phyloP scores from a whole-genome alignment of 1,140 invertebrate genomes.

The Pinna nobilis region DNA sequence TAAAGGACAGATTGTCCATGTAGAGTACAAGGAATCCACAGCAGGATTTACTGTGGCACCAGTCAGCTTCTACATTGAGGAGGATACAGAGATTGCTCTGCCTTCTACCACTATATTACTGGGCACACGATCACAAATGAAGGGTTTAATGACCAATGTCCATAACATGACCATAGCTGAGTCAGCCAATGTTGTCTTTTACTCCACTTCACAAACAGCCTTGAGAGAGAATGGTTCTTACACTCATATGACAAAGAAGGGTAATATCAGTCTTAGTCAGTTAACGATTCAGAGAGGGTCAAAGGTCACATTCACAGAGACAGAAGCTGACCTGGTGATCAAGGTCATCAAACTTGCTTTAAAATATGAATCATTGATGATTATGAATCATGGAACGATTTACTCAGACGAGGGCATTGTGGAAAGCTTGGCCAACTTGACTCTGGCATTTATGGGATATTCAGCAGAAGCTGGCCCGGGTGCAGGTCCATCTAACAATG shows the following conservation, averaged over 20 bases:
- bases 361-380: conserved; percentile 54
- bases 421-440: conserved; percentile 56
- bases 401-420: conserved; percentile 53
- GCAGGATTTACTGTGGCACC: conserved; percentile 66
- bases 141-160: conserved; percentile 57
- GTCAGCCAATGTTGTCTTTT: conserved; percentile 53
- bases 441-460: conserved; percentile 54
- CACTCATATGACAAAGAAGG: conserved; percentile 51
- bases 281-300: conserved; percentile 62
- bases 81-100: conserved; percentile 52
- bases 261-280: conserved; percentile 57
- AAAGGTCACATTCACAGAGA: conserved; percentile 47
- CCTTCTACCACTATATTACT: conserved; percentile 62
- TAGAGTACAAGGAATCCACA: conserved; percentile 60
- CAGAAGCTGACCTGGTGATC: conserved; percentile 45
- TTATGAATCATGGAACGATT: conserved; percentile 58
- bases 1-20: conserved; percentile 51
- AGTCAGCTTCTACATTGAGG: conserved; percentile 61
- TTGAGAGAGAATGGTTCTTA: conserved; percentile 56
- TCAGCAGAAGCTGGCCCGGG: conserved; percentile 43
- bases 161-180: conserved; percentile 64
- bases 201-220: conserved; percentile 61
- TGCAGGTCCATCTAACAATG: conserved; percentile 39
- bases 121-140: conserved; percentile 59
- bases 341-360: conserved; percentile 54